Base-by-base conservation (phyloP, 1,140 invertebrate genomes). In the Aphis craccivora region DNA sequence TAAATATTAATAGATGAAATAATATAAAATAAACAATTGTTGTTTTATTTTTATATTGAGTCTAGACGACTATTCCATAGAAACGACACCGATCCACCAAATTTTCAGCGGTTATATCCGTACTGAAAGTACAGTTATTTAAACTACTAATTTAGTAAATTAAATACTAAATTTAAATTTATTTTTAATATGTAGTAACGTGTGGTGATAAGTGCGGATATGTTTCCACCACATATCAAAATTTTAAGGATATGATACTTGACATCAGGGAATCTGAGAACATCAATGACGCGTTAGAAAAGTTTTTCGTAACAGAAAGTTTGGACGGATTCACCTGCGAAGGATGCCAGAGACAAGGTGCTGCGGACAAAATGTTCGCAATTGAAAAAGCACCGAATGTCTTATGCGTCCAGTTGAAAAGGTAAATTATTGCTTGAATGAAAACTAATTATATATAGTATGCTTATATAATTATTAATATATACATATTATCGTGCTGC, bases 91-190 rank as follows among this genome's bases (percentile, higher is more conserved):
- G 20, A 95, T 99, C 43, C 98, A 98, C 96, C 98, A 99, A 96
- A 99, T 99, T 94, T 97, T 99, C 95, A 99, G 99, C 94, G 98
- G 99, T 40, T 99, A 99, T 95, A 96, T 99, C 81, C 96, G 98
- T 95, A 99, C 98, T 94, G 98, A 99, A 96, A 96, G 96, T 96
- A 95, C 94, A 93, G 93, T 81, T 40, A 86, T 55, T 30, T 55
- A 91, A 88, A 53, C 6, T 9, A 23, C 3, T 1, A 37, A 53
- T 53, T 22, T 23, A 35, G 7, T 89, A 9, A 53, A 37, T 37
- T 22, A 25, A 60, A 40, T 35, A 18, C 43, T n/a, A 76, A 76
- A 6, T n/a, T n/a, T 20, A 90, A 35, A 91, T 48, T 37, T 60
- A 83, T 60, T 94, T 94, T n/a, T 94, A 90, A 94, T 93, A 95